phyloP scores from a whole-genome alignment of 2,888 invertebrate genomes.

The Euproctis similis region DNA sequence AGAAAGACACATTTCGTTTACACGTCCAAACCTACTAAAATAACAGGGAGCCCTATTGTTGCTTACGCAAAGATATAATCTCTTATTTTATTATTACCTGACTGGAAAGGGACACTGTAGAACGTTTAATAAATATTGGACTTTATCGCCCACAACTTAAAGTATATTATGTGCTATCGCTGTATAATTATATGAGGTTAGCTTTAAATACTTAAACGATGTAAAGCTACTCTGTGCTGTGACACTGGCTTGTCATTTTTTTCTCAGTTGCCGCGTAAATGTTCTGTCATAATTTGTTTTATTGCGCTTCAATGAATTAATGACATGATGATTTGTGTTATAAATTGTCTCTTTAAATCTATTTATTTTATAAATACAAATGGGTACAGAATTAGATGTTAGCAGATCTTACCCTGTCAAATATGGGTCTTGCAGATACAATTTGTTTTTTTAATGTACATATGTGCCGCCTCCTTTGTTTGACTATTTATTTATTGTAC shows the following conservation, averaged over 20 bases:
- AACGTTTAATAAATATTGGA: conserved; percentile 19
- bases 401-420: no score
- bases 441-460: no score
- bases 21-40: conserved; percentile 39
- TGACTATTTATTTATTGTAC: no score
- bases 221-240: conserved; percentile 19
- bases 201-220: conserved; percentile 26
- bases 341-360: no score
- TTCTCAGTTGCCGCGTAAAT: no score
- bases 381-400: no score
- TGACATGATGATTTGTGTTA: no score
- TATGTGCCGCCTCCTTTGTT: no score
- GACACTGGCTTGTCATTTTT: conserved; percentile 32
- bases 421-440: no score
- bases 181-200: conserved; percentile 24
- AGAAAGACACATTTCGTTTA: conserved; percentile 28
- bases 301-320: no score
- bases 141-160: conserved; percentile 16
- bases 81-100: conserved; percentile 71
- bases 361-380: no score
- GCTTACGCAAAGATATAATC: conserved; percentile 71
- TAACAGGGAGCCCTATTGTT: conserved; percentile 65
- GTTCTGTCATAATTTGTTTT: no score
- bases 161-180: conserved; percentile 14
- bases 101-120: conserved; percentile 46